These are phyloP conservation scores for Atrichornis clamosus DNA, from an alignment of 2,113 vertebrate species.

Conservation along the genomic window DNA sequence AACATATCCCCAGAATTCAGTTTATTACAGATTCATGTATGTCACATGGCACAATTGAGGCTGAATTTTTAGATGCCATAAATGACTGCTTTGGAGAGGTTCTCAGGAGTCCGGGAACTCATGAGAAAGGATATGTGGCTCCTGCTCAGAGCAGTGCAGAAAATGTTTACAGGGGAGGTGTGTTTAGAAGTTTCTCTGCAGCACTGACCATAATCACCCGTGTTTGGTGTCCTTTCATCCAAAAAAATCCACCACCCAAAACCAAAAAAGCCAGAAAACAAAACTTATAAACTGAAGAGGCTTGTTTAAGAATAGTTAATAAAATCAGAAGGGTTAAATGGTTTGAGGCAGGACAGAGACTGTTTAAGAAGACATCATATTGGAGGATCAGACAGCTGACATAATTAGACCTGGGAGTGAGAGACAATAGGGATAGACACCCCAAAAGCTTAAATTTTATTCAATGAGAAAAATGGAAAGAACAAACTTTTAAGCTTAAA, in stretches of 20 bases:
- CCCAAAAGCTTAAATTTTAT: background rate
- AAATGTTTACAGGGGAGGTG: background rate
- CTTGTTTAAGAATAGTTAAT: background rate
- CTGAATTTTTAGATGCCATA: background rate
- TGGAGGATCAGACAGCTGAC: background rate
- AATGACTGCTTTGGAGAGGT: background rate
- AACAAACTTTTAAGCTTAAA: background rate
- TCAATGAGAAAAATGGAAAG: background rate
- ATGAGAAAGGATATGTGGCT: background rate
- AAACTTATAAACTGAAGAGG: background rate
- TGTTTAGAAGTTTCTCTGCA: background rate
- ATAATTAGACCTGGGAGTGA: background rate
- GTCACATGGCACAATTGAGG: background rate
- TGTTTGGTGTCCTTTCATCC: background rate
- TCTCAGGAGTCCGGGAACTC: background rate
- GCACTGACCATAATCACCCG: background rate
- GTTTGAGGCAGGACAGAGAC: background rate
- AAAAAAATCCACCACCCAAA: background rate
- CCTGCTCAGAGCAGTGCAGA: background rate
- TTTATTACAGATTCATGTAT: background rate
- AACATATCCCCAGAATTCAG: background rate
- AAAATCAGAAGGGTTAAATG: background rate
- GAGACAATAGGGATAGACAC: background rate
- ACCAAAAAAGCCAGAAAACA: background rate
- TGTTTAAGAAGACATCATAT: background rate